Percentiles rank a stretch among this genome's conserved stretches.
Evolutionary conservation across 1,140 invertebrate species (phyloP).

Genomic region (Tetramorium parvispinum): DNA sequence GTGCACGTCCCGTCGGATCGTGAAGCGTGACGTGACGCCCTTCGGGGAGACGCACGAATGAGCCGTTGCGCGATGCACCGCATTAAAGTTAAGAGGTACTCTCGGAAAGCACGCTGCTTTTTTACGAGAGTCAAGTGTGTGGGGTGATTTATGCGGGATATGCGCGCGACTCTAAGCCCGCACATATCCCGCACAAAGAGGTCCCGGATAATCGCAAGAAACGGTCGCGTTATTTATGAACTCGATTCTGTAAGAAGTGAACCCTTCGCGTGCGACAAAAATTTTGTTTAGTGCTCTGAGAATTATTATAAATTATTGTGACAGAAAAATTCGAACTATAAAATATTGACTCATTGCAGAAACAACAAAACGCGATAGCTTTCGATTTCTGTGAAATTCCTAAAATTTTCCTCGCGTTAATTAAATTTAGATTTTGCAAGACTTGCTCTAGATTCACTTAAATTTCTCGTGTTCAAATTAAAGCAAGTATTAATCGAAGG

Average conservation of each 20-base stretch:
- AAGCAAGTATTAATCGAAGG: background rate
- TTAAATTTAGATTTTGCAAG: conserved; percentile 1
- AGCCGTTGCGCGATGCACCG: background rate
- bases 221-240: background rate
- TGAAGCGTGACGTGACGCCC: conserved; percentile 13
- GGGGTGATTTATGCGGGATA: conserved; percentile 14
- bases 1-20: background rate
- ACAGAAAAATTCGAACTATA: background rate
- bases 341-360: background rate
- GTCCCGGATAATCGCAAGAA: background rate
- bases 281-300: background rate
- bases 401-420: background rate
- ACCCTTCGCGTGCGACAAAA: background rate
- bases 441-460: background rate
- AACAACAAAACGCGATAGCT: background rate
- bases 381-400: background rate
- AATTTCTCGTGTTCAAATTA: background rate
- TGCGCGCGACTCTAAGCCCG: background rate
- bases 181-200: too few species aligned
- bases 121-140: background rate
- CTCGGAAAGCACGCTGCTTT: background rate
- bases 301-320: background rate
- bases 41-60: background rate
- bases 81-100: background rate
- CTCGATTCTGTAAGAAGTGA: conserved; percentile 14